Evolutionary conservation across 2,113 vertebrate species (phyloP), one percentile per base, ranked within the genome.

Genomic region (Silurus asotus): DNA sequence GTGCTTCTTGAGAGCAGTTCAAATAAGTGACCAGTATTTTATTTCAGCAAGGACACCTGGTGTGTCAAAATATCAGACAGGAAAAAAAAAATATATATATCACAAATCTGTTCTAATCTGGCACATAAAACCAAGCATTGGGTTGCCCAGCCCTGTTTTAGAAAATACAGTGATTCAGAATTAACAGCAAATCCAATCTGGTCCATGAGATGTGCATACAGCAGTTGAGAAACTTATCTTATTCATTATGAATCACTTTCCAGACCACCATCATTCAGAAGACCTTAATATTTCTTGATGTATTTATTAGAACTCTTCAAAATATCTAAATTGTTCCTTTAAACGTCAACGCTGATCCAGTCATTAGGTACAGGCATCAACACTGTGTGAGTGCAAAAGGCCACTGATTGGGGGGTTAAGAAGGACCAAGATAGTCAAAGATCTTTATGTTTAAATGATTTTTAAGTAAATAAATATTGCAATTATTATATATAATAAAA

Each of bases 341-440:
- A 3, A 4, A n/a, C 80, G n/a, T 45, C 15, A 61, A 19, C 82
- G 67, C 59, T n/a, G 4, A 77, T 84, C 53, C 23, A 51, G 69
- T 75, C 64, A 78, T 37, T 61, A 61, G 14, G 61, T 70, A 58
- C 80, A 86, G 74, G 72, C 45, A 83, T 67, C 82, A 79, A 51
- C 45, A 8, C 58, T 78, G 61, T 82, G 23, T 72, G 74, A 72
- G 65, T n/a, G 48, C 74, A 85, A 65, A 65, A 58, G 11, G 14
- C 49, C 37, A 37, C 37, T 37, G 37, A 64, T 77, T 4, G 58
- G 3, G 37, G 17, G 6, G 45, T n/a, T 19, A 53, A 59, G 37
- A 81, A 55, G 74, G 28, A 5, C 83, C 55, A 82, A 37, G 6
- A 72, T 11, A 13, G 28, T 74, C 56, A 78, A 65, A 82, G 1